A percentile compares a stretch with the other conserved stretches of the same genome.
Conservation (phyloP, 30 jellyfish, hydroid and myxozoan genomes). For the Pelagia noctiluca region DNA sequence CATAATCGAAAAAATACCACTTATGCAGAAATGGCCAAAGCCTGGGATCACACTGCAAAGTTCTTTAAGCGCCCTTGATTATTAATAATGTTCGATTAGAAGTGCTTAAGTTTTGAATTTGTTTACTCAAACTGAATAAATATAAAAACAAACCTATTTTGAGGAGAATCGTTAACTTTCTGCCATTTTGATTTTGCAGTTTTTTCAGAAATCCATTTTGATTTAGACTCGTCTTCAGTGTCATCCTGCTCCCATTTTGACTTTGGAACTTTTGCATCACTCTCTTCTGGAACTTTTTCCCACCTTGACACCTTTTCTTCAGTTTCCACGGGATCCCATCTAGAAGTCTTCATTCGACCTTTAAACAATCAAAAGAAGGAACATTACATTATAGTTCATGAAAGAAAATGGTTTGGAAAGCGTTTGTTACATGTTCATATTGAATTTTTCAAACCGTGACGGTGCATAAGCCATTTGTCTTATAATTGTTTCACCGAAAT, state of each 20-base stretch:
- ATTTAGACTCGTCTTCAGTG: conserved; percentile 25
- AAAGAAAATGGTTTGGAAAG: no score
- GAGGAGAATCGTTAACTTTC: conserved; percentile 44
- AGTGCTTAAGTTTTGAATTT: background rate
- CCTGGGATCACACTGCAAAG: background rate
- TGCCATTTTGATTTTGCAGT: conserved; percentile 46
- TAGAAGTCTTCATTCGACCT: conserved; percentile 43
- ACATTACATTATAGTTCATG: no score
- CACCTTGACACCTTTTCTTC: conserved; percentile 78
- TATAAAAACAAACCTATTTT: conserved; percentile 35
- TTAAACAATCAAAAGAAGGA: no score
- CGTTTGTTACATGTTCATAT: no score
- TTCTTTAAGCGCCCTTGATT: background rate
- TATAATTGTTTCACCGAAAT: no score
- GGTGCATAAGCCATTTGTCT: no score
- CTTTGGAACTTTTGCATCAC: conserved; percentile 51
- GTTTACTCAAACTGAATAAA: background rate
- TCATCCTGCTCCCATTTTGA: conserved; percentile 75
- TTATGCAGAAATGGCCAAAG: background rate
- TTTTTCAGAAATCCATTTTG: conserved; percentile 25
- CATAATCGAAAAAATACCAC: background rate
- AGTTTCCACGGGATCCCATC: conserved; percentile 62
- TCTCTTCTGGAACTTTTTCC: conserved; percentile 68
- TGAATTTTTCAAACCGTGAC: no score
- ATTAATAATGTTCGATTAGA: background rate